Evolutionary conservation across 2,888 invertebrate genomes (phyloP), one percentile per base, ranked within the genome.

Genomic region (Ophraella communa): DNA sequence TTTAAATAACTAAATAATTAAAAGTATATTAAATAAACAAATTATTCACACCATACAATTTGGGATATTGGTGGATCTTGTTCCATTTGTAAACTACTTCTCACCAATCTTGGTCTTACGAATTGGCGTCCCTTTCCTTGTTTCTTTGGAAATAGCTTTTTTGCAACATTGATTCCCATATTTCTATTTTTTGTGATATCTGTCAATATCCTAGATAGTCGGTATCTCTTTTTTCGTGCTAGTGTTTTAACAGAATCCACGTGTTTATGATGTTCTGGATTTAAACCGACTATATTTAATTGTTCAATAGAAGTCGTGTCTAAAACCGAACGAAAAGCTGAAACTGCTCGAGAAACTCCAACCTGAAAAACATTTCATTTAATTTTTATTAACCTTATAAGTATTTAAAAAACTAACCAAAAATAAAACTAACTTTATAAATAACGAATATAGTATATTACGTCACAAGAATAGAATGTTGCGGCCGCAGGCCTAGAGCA

Each of bases 281-380:
- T 93, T 61, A 87, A 79, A 2, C 92, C 92, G 0, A 92, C 83
- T 0, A 81, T 70, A 27, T 78, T 69, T 24, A 82, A 67, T 11
- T 76, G 74, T 60, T 81, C 80, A 0, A 81, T 73, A 23, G 75
- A 73, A 1, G 71, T 71, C 3, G 79, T 80, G 57, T 81, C 81
- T 57, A 88, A 85, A 69, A 87, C 85, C 0, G 91, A 88, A 0
- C 88, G 86, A 44, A 92, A 81, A 0, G 91, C 91, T 0, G 92
- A 92, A 53, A 92, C 85, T 0, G 92, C 91, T 51, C 91, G 84
- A 0, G 91, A 90, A 0, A 92, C 85, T 0, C 91, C 92, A 56
- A 81, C 80, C 82, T 82, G 59, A 61, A 76, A 75, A 54, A n/a
- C n/a, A n/a, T n/a, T n/a, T n/a, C n/a, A n/a, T n/a, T n/a, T n/a